Percentiles rank a stretch among this genome's conserved stretches.
These are phyloP conservation scores for Trypoxylon attenuatum DNA, from an alignment of 2,888 invertebrate species.

Conservation along the genomic window DNA sequence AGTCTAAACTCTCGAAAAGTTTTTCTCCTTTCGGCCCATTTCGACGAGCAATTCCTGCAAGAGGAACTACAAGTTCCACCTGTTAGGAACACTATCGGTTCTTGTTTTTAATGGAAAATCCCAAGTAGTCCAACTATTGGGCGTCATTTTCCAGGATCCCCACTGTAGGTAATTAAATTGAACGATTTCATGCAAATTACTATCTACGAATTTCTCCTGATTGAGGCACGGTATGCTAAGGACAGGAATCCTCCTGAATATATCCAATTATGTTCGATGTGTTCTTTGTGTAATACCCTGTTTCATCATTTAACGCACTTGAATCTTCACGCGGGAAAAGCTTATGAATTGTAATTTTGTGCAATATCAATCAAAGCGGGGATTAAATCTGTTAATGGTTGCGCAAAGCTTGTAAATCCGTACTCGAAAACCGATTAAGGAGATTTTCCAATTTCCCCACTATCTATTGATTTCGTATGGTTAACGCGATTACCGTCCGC, in stretches of 20 bases:
- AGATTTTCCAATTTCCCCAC: slow-evolving; percentile 54
- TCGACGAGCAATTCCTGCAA: background rate
- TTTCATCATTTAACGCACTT: slow-evolving; percentile 29
- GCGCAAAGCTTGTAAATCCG: slow-evolving; percentile 50
- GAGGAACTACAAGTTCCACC: too few species aligned
- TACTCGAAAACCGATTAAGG: slow-evolving; percentile 51
- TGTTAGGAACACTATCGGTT: too few species aligned
- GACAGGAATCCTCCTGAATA: slow-evolving; percentile 20
- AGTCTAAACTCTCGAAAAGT: background rate
- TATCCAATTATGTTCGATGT: slow-evolving; percentile 32
- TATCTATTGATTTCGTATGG: slow-evolving; percentile 51
- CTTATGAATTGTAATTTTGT: slow-evolving; percentile 44
- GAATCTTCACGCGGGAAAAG: slow-evolving; percentile 28
- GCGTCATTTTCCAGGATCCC: too few species aligned
- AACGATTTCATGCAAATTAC: too few species aligned
- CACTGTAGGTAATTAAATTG: too few species aligned
- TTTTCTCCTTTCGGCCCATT: background rate
- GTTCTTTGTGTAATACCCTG: slow-evolving; percentile 29
- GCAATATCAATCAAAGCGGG: slow-evolving; percentile 43
- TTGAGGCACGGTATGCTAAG: background rate
- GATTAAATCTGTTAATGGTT: slow-evolving; percentile 53
- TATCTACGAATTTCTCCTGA: background rate
- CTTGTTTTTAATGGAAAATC: too few species aligned
- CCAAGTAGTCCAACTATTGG: too few species aligned
- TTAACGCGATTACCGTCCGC: slow-evolving; percentile 49